phyloP scores from a whole-genome alignment of 2,888 invertebrate genomes.

The Leptopterna dolabrata region DNA sequence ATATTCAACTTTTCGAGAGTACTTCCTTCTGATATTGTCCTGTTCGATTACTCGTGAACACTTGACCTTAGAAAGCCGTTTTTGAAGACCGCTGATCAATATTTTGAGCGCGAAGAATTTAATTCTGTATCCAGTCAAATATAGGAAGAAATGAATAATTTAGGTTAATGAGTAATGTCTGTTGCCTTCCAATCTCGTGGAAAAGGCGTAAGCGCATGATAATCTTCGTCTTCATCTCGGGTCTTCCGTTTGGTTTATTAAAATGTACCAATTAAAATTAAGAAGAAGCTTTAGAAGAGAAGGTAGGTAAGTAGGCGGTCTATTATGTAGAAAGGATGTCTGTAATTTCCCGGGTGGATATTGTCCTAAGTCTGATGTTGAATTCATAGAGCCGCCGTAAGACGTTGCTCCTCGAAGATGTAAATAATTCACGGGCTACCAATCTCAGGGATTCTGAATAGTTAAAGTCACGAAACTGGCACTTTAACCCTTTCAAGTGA shows the following conservation, averaged over 20 bases:
- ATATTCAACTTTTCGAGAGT: too few relatives aligned
- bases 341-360: slow-evolving; percentile 57
- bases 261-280: slow-evolving; percentile 44
- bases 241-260: slow-evolving; percentile 29
- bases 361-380: slow-evolving; percentile 53
- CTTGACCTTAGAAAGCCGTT: too few relatives aligned
- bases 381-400: slow-evolving; percentile 51
- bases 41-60: too few relatives aligned
- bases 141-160: neutral
- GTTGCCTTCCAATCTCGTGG: neutral
- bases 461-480: slow-evolving; percentile 52
- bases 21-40: too few relatives aligned
- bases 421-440: slow-evolving; percentile 52
- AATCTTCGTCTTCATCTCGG: slow-evolving; percentile 10
- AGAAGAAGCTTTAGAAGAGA: slow-evolving; percentile 31
- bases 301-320: slow-evolving; percentile 48
- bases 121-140: too few relatives aligned
- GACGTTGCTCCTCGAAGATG: slow-evolving; percentile 35
- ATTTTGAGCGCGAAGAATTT: too few relatives aligned
- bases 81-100: too few relatives aligned
- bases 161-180: neutral
- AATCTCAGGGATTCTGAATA: slow-evolving; percentile 50
- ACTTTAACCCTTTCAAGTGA: slow-evolving; percentile 40
- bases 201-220: neutral
- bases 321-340: slow-evolving; percentile 54